Percentiles rank a stretch among this genome's conserved stretches.
phyloP scores from a whole-genome alignment of 2,797 vertebrate species.

The Hozukius guyotensis region DNA sequence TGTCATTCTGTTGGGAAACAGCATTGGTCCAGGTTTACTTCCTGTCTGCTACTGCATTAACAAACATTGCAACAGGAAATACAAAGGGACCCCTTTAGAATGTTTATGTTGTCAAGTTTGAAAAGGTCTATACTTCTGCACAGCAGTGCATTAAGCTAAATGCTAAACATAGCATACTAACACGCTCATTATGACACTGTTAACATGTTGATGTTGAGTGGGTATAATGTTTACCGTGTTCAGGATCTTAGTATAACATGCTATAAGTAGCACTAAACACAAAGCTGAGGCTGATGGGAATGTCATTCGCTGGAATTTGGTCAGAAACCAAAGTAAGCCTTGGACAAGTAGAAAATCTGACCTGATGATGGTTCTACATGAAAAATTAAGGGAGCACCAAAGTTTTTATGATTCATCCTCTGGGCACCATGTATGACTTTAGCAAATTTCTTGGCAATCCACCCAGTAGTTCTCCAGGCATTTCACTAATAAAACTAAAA shows the following conservation, averaged over 20 bases:
- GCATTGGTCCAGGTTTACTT: no score
- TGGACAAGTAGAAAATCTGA: background rate
- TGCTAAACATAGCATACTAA: background rate
- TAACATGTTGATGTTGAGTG: background rate
- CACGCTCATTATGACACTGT: background rate
- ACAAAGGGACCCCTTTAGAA: no score
- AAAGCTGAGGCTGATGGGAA: background rate
- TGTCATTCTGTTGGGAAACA: no score
- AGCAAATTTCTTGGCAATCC: background rate
- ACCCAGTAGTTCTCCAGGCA: background rate
- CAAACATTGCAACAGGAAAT: no score
- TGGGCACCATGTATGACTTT: background rate
- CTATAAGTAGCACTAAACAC: background rate
- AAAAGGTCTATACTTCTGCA: no score
- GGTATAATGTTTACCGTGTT: background rate
- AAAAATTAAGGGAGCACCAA: background rate
- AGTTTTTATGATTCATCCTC: background rate
- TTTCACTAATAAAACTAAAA: background rate
- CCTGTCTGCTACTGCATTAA: no score
- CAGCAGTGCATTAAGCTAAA: background rate
- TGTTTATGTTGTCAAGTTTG: no score
- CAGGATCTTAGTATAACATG: background rate
- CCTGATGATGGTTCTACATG: background rate
- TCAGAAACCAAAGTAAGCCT: background rate
- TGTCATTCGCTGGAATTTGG: background rate